Evolutionary conservation across 1,140 invertebrate species (phyloP).

Genomic region (Muscidifurax raptorellus): DNA sequence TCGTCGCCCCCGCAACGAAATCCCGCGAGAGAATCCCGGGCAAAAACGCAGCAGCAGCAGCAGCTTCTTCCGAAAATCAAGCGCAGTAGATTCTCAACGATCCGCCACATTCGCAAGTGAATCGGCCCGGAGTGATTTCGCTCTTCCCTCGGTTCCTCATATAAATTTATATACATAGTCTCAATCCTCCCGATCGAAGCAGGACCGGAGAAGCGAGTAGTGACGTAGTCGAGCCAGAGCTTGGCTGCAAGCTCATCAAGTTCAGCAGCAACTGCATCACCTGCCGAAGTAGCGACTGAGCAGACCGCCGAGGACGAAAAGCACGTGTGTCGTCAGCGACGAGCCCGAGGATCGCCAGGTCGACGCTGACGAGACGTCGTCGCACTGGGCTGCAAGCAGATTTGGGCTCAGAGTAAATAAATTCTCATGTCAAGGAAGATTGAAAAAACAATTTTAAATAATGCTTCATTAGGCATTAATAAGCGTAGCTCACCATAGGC

Average conservation of each 20-base stretch:
- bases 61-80: constrained; percentile 7
- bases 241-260: constrained; percentile 50
- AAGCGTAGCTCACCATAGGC: constrained; percentile 71
- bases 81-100: constrained; percentile 19
- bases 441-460: constrained; percentile 55
- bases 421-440: too few relatives aligned
- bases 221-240: not conserved
- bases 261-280: constrained; percentile 66
- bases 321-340: constrained; percentile 59
- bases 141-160: constrained; percentile 29
- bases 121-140: constrained; percentile 47
- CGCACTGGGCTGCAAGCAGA: constrained; percentile 67
- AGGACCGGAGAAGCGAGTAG: constrained; percentile 61
- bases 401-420: not conserved
- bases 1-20: not conserved
- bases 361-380: constrained; percentile 66
- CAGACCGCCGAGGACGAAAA: constrained; percentile 59
- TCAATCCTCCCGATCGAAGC: constrained; percentile 31
- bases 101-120: constrained; percentile 57
- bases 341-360: constrained; percentile 65
- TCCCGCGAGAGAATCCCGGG: not conserved
- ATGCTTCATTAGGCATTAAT: too few relatives aligned
- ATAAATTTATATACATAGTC: too few relatives aligned
- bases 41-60: constrained; percentile 6
- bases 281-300: constrained; percentile 64